Base-by-base conservation (phyloP, 35 echinoderm and acorn worm genomes). In the Eucidaris tribuloides region DNA sequence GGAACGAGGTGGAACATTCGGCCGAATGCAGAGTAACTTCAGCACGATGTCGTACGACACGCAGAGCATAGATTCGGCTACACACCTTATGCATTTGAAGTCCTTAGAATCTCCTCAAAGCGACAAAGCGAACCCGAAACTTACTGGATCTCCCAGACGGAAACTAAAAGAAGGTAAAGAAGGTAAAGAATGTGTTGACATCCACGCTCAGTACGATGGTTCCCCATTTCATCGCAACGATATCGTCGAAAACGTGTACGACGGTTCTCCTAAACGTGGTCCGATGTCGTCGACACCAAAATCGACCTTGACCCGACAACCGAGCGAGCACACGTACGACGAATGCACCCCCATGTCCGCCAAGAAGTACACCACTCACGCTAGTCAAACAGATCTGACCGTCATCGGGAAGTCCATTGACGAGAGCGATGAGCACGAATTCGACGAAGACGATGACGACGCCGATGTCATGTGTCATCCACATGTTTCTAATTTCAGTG, bases 11-110 rank as follows among this genome's bases (percentile, higher is more conserved):
- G 44, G 44, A 17, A 42, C 68, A 13, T n/a, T 74, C 5, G 68
- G 68, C 24, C 34, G 68, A 36, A 74, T 74, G 68, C 68, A 74
- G 68, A 74, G 68, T 40, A 74, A 74, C 68, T 74, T 74, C 68
- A 74, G 68, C 68, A 74, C 68, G 14, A 74, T 74, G 37, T 74
- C 68, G 15, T 74, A 74, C 68, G 68, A 74, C 34, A 74, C 68
- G 14, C 68, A 74, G 38, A 74, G 68, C 40, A 74, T 74, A 7
- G 68, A 74, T 44, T 74, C 68, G n/a, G 68, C 68, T 74, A 74
- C 68, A 14, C 35, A 33, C 24, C 68, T 74, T 24, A 74, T 74
- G 68, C 68, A 74, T 40, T 22, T 74, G 40, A 9, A 40, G 24
- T 74, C 68, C 20, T 41, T 74, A 9, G 68, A 74, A 40, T 74